Base-by-base conservation (phyloP, 2,797 vertebrate species). In the Allobates femoralis region DNA sequence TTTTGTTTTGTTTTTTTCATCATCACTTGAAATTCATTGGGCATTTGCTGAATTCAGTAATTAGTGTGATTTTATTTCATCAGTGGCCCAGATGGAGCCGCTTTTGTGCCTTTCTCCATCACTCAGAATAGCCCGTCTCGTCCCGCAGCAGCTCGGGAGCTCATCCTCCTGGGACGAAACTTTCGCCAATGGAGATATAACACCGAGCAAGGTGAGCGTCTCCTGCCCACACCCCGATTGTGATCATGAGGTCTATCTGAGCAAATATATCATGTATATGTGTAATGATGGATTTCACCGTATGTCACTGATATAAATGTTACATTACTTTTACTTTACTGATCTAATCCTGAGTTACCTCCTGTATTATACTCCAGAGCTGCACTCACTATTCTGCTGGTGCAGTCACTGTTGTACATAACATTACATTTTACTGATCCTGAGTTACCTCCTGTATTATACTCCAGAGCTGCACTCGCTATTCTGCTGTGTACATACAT, bases 181-280 rank as follows among this genome's bases (percentile, higher is more conserved):
- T 98, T 99, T 87, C 94, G 95, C 28, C 98, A 99, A 90, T 99
- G 98, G 98, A 96, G 96, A 80, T 97, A 94, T 89, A 98, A 95
- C 92, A 97, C 96, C 0, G 97, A 98, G 80, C 97, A 96, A 94
- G 97, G 98, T 98, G 93, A 92, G 87, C 84, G 67, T 28, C 28
- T 1, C 41, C 15, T 28, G 14, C 14, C 18, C 0, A 51, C n/a
- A 3, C 46, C 4, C 12, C 16, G 23, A 28, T 6, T 6, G 41
- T 32, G 4, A 23, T 19, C 21, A 2, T 2, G 11, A 21, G 3
- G 14, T 74, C n/a, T 46, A 0, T n/a, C 34, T 46, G 10, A 46
- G 16, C 50, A 74, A 12, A 16, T 7, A 15, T 74, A 50, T 46
- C 50, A 73, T 26, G 14, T 11, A 41, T 23, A 3, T 53, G 0